Base-by-base conservation (phyloP, 2,797 vertebrate genomes). In the Danio choprae region DNA sequence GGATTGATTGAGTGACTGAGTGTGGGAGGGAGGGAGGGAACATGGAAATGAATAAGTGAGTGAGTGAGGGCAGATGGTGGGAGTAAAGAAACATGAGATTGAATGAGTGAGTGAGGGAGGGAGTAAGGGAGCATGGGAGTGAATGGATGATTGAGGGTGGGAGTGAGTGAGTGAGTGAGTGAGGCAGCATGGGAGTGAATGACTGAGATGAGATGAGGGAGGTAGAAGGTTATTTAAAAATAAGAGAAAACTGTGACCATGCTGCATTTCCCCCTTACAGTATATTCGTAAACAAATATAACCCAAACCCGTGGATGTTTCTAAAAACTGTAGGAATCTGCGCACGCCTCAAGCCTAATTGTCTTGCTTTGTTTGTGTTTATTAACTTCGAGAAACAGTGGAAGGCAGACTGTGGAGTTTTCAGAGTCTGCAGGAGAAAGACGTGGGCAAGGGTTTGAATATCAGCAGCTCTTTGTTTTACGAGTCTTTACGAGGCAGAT, bases 401-500 rank as follows among this genome's bases (percentile, higher is more conserved):
- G 62, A 29, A 12, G 40, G 7, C 51, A 58, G 41, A 65, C 60
- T 41, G 51, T 29, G 38, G 50, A 69, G 77, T 44, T 41, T 7
- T 10, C 22, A n/a, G 29, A 36, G 48, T 73, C 62, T 67, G 43
- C 60, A 7, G 50, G 50, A 58, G 70, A 40, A 50, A 81, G 58
- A 44, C 36, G 65, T 76, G 22, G 74, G 72, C 65, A 43, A 80
- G 69, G 53, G 38, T 63, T 71, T 65, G 84, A 44, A 74, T 77
- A 79, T 78, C 77, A 79, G 71, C 38, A 51, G 81, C 59, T 81
- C 80, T 80, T 82, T 83, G 63, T 84, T 84, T 81, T 81, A 81
- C 51, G 51, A 50, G 38, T 5, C 72, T 85, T 87, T 74, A 78
- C 48, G 59, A 79, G 65, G 74, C 76, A 80, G 84, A 60, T 70